Evolutionary conservation across 37 sponge, comb jelly and placozoan species (phyloP), one percentile per base, ranked within the genome.

Genomic region (Cladorhizidae sp.): DNA sequence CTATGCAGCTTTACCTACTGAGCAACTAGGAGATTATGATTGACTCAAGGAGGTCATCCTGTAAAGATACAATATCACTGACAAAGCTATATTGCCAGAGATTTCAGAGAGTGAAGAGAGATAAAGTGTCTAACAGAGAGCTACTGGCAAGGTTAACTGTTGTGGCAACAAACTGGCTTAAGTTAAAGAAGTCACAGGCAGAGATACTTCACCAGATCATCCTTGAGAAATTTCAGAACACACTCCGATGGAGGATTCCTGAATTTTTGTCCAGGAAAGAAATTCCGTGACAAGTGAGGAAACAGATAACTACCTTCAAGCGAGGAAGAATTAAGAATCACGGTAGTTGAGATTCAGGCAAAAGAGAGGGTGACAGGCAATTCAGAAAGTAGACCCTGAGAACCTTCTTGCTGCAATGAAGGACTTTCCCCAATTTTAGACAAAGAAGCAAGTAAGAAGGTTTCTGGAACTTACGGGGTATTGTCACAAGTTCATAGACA

Each of bases 301-400:
- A 35, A 77, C 85, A 38, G 81, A 87, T n/a, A 49, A 74, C 49
- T 87, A 69, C 43, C 12, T 56, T 9, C 76, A 75, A 39, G 87
- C 87, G 5, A 63, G 87, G 63, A 69, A 69, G 40, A 12, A 63
- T n/a, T n/a, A n/a, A n/a, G 64, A 22, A 26, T 63, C 64, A 18
- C 11, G 54, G 15, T 15, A 52, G 15, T 15, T 18, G 15, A 52
- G 54, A 52, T 18, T 11, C 54, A 52, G 54, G 54, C 11, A 52
- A 52, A 15, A 52, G 15, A 52, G 54, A 15, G 11, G 54, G 54
- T 18, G 54, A 52, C 54, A 52, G 15, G 54, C 15, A 11, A 52
- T 11, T 18, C 15, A 52, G 54, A 52, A n/a, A n/a, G n/a, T n/a
- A n/a, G n/a, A n/a, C n/a, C n/a, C n/a, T n/a, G n/a, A n/a, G n/a